Evolutionary conservation across 2,113 vertebrate species (phyloP).

Genomic region (Ophiodon elongatus): DNA sequence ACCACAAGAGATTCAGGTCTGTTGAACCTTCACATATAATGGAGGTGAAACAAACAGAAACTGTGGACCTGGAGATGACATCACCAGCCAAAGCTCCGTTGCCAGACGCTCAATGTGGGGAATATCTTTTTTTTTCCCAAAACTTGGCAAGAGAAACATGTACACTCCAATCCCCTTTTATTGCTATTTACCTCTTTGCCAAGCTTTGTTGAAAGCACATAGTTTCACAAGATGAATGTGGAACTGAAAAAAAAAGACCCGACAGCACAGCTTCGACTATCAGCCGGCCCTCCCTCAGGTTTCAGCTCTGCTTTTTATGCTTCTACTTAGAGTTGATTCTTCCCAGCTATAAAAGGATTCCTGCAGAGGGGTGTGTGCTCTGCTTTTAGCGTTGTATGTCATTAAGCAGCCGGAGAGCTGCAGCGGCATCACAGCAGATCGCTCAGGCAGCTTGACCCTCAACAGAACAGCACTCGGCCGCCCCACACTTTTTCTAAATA

Average conservation of each 20-base stretch:
- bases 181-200: constrained; percentile 76
- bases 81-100: constrained; percentile 64
- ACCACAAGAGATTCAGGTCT: constrained; percentile 52
- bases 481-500: constrained; percentile 72
- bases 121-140: constrained; percentile 68
- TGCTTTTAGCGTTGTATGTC: constrained; percentile 30
- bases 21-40: constrained; percentile 66
- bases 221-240: constrained; percentile 75
- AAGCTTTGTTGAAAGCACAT: constrained; percentile 71
- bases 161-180: constrained; percentile 71
- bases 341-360: constrained; percentile 52
- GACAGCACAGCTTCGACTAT: constrained; percentile 31
- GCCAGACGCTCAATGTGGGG: constrained; percentile 71
- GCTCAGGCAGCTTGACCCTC: constrained; percentile 58
- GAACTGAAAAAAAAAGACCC: constrained; percentile 54
- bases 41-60: constrained; percentile 76
- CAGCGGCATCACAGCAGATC: constrained; percentile 50
- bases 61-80: constrained; percentile 77
- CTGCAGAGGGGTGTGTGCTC: neutral
- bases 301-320: constrained; percentile 28
- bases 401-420: constrained; percentile 40
- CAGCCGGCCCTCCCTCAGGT: constrained; percentile 38
- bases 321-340: constrained; percentile 49
- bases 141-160: constrained; percentile 65
- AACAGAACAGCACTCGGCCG: constrained; percentile 50